A percentile compares a stretch with the other conserved stretches of the same genome.
phyloP scores from a whole-genome alignment of 2,888 invertebrate species.

The Pseudococcus jackbeardsleyi region DNA sequence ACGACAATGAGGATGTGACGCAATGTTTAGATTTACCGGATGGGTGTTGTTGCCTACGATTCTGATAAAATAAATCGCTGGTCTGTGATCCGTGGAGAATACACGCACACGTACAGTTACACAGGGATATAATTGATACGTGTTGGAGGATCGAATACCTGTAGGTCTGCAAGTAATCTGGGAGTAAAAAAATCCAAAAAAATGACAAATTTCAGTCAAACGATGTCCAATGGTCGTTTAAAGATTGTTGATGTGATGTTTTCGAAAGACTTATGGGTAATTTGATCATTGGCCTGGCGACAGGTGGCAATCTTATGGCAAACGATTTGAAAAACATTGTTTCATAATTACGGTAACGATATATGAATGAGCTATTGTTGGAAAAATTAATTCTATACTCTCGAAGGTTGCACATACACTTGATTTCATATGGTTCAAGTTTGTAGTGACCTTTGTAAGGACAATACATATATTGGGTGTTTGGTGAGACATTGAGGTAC shows the following conservation, averaged over 20 bases:
- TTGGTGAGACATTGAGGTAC: background rate
- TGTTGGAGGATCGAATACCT: background rate
- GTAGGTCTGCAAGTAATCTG: background rate
- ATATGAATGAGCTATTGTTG: slow-evolving; percentile 24
- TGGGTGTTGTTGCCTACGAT: slow-evolving; percentile 60
- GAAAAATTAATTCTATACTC: slow-evolving; percentile 12
- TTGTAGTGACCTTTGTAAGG: background rate
- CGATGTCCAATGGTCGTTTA: background rate
- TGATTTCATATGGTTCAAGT: slow-evolving; percentile 19
- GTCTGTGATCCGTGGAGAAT: slow-evolving; percentile 62
- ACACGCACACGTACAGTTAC: background rate
- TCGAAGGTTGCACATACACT: background rate
- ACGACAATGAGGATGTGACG: slow-evolving; percentile 62
- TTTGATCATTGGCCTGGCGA: background rate
- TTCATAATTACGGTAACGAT: background rate
- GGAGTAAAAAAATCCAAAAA: background rate
- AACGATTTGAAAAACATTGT: background rate
- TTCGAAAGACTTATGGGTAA: background rate
- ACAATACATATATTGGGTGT: background rate
- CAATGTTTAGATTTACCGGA: slow-evolving; percentile 64
- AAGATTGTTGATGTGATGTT: background rate
- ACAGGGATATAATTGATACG: slow-evolving; percentile 46
- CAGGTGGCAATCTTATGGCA: background rate
- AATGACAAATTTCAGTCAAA: background rate
- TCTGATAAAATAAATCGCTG: slow-evolving; percentile 59